Evolutionary conservation across 2,113 vertebrate species (phyloP).

Genomic region (Speoplatyrhinus poulsoni): DNA sequence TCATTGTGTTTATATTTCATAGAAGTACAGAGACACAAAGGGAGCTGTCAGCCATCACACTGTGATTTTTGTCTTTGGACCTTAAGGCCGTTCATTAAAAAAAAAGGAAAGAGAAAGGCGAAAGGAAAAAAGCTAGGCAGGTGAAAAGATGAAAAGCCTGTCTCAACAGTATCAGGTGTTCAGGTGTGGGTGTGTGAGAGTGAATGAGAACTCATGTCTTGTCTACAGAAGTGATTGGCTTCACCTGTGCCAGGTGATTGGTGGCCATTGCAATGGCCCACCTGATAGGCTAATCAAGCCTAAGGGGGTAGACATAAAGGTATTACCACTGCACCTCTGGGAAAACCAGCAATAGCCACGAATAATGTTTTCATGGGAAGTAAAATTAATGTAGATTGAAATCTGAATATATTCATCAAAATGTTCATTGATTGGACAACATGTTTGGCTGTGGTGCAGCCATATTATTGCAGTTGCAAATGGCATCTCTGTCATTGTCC

Average conservation of each 20-base stretch:
- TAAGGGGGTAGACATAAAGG: constrained; percentile 45
- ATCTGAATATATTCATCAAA: no score
- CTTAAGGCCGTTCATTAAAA: constrained; percentile 50
- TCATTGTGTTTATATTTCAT: constrained; percentile 49
- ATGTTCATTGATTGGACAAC: no score
- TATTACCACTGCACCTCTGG: neutral
- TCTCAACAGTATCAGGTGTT: constrained; percentile 72
- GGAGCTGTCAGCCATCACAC: constrained; percentile 35
- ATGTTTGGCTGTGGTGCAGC: no score
- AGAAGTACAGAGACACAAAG: constrained; percentile 46
- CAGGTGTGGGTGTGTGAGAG: constrained; percentile 26
- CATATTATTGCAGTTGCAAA: no score
- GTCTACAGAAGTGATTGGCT: neutral
- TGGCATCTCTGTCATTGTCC: no score
- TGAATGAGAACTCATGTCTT: constrained; percentile 5
- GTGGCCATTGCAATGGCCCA: constrained; percentile 31
- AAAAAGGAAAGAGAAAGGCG: constrained; percentile 24
- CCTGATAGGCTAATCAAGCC: constrained; percentile 42
- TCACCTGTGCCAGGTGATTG: constrained; percentile 57
- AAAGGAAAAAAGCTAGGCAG: constrained; percentile 28
- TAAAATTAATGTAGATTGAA: no score
- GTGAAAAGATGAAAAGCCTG: constrained; percentile 60
- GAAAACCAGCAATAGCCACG: no score
- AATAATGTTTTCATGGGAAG: no score
- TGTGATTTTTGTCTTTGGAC: constrained; percentile 32